phyloP scores from a whole-genome alignment of 2,797 vertebrate genomes.

The Thalassophryne amazonica region DNA sequence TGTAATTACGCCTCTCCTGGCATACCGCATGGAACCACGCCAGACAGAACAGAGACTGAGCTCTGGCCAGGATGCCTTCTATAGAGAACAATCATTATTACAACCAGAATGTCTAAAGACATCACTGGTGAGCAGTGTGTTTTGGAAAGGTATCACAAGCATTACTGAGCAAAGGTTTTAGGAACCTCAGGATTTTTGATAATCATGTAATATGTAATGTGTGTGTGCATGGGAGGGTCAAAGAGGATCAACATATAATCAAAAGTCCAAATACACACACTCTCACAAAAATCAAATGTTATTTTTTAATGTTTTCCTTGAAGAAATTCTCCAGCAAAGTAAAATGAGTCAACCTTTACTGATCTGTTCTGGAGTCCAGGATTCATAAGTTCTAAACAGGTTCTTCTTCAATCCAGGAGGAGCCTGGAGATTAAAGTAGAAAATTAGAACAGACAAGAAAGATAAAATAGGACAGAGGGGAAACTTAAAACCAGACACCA shows the following conservation, averaged over 20 bases:
- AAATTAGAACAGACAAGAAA: background rate
- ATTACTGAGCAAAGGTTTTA: too few species aligned
- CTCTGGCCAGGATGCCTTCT: constrained; percentile 81
- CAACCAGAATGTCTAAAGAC: constrained; percentile 3
- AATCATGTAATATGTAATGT: too few species aligned
- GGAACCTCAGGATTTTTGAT: too few species aligned
- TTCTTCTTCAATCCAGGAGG: constrained; percentile 97
- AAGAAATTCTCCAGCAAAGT: background rate
- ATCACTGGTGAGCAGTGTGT: background rate
- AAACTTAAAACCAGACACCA: too few species aligned
- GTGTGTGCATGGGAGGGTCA: too few species aligned
- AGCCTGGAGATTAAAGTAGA: constrained; percentile 71
- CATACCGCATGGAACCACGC: constrained; percentile 98
- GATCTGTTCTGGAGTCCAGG: constrained; percentile 93
- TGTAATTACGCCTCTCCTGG: constrained; percentile 96
- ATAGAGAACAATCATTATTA: constrained; percentile 32
- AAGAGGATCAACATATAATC: too few species aligned
- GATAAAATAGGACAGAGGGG: background rate
- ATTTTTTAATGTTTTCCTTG: too few species aligned
- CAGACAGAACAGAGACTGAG: constrained; percentile 91
- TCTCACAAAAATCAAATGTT: too few species aligned
- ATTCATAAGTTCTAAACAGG: constrained; percentile 93
- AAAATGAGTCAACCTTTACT: constrained; percentile 70
- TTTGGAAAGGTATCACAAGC: too few species aligned
- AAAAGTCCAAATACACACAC: too few species aligned